Base-by-base conservation (phyloP, 2,113 vertebrate species). In the Loxodonta africana region DNA sequence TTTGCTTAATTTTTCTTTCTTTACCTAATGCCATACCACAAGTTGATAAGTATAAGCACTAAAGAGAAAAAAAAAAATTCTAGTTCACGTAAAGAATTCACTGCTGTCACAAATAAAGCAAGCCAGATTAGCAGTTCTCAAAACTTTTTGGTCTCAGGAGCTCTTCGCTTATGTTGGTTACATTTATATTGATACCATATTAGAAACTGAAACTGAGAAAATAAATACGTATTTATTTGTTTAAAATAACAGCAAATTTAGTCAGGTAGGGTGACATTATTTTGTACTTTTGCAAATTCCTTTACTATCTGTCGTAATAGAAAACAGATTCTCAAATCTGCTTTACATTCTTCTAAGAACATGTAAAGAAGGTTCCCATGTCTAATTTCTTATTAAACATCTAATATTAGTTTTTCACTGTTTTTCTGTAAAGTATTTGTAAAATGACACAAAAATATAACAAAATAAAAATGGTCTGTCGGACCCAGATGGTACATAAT, bases 271-370 rank as follows among this genome's bases (percentile, higher is more conserved):
- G 3, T 88, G 53, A 60, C 21, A 81, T 0, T 74, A 51, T 46
- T 74, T 84, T 44, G 93, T 5, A 94, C 67, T 84, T 88, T 85
- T 76, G 65, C 15, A 94, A 90, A 78, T 81, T 46, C 76, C 48
- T 94, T 94, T 89, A 82, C 65, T 78, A 81, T 74, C n/a, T 91
- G 4, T 94, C 73, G 93, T 88, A 95, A 62, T 84, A 82, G 83
- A 83, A 95, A n/a, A 91, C 21, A 94, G 53, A 80, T 74, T 74
- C 18, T 83, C 51, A 83, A 14, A 88, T 57, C 46, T 48, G 65
- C 15, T 48, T 84, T 97, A 84, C 25, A 65, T 53, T 76, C 90
- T 92, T 65, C 76, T 84, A 94, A 48, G 46, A 83, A 74, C 30
- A 67, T 76, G 74, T 30, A 90, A 82, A 96, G 33, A 82, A 96